These are phyloP conservation scores for Lepidotrigona ventralis DNA, from an alignment of 1,140 invertebrate species.

Conservation along the genomic window DNA sequence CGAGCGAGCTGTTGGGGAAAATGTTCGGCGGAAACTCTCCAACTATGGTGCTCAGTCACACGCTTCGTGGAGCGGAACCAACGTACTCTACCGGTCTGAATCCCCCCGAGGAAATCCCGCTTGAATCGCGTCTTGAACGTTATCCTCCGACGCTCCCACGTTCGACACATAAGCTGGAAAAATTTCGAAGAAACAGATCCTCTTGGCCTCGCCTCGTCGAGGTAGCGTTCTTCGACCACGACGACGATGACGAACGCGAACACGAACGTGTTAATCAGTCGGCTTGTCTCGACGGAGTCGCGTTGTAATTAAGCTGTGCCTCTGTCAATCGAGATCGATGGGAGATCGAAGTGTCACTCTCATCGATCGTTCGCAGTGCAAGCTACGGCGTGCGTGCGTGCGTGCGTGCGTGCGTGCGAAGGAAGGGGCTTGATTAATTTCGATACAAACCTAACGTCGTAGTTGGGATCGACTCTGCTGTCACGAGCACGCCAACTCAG, in stretches of 20 bases:
- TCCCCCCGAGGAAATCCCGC: background rate
- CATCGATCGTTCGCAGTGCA: constrained; percentile 9
- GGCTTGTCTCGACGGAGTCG: background rate
- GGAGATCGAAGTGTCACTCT: constrained; percentile 39
- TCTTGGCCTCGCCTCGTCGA: background rate
- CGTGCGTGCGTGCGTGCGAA: background rate
- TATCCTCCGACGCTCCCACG: background rate
- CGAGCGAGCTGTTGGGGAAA: constrained; percentile 6
- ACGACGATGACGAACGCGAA: background rate
- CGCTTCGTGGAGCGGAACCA: background rate
- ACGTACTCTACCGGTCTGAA: background rate
- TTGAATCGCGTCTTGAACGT: background rate
- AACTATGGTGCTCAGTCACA: constrained; percentile 11
- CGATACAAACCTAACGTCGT: constrained; percentile 78
- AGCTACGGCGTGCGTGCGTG: background rate
- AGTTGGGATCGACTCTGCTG: constrained; percentile 79
- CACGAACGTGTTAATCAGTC: background rate
- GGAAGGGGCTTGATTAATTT: constrained; percentile 62
- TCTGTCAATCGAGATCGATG: constrained; percentile 9
- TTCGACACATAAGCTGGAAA: background rate
- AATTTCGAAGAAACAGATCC: background rate
- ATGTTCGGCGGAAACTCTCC: constrained; percentile 24
- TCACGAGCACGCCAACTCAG: constrained; percentile 81
- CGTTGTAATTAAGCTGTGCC: constrained; percentile 22
- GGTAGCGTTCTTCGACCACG: background rate